These are phyloP conservation scores for Pogona vitticeps DNA, from an alignment of 2,113 vertebrate genomes.

Conservation along the genomic window DNA sequence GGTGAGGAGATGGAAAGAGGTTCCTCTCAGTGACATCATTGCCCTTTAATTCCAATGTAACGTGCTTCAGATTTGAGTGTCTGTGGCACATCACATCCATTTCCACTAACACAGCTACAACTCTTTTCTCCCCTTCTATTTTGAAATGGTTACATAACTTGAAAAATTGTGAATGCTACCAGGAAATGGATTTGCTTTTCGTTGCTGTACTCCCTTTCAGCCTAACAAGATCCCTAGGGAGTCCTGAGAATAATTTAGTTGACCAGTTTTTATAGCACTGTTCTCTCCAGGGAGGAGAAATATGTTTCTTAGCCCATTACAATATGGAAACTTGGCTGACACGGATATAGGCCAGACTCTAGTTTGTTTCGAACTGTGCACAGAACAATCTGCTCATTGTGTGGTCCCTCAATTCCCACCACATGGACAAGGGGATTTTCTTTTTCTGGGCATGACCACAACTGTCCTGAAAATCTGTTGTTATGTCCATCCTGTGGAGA, in stretches of 20 bases:
- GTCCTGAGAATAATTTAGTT: background rate
- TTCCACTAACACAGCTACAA: background rate
- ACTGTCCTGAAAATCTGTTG: no score
- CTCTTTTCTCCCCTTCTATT: background rate
- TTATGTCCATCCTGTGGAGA: no score
- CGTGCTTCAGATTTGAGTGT: background rate
- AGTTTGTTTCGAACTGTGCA: no score
- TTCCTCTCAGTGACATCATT: background rate
- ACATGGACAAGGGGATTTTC: no score
- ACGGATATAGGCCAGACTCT: no score
- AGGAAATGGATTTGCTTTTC: background rate
- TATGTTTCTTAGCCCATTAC: background rate
- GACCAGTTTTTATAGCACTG: background rate
- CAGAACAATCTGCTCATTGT: no score
- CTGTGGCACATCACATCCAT: background rate
- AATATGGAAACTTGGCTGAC: background rate
- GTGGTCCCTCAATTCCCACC: no score
- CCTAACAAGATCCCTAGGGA: slow-evolving; percentile 29
- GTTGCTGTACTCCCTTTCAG: background rate
- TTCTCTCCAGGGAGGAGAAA: background rate
- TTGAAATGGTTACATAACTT: background rate
- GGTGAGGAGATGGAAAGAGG: no score
- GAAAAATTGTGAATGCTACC: background rate
- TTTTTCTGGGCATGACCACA: no score
- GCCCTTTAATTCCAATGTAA: background rate